phyloP scores from a whole-genome alignment of 2,113 vertebrate species.

The Oophaga pumilio region DNA sequence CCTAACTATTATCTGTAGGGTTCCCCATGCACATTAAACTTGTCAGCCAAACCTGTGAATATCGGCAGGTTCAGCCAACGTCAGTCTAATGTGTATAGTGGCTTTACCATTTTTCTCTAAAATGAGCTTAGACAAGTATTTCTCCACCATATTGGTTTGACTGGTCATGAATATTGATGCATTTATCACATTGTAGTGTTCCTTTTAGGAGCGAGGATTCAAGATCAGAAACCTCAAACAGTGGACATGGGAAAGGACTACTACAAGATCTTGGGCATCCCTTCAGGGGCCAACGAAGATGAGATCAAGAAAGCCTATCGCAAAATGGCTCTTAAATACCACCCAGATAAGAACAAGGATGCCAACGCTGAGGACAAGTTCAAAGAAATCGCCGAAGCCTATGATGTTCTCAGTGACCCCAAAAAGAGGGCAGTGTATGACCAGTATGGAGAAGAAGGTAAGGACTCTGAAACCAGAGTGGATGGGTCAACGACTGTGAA shows the following conservation, averaged over 20 bases:
- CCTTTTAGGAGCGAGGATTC: constrained; percentile 71
- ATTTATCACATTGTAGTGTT: not conserved
- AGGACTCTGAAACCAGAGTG: constrained; percentile 53
- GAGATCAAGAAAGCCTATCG: constrained; percentile 98
- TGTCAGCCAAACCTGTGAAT: too few species aligned
- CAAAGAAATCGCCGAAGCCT: constrained; percentile 97
- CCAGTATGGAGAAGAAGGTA: constrained; percentile 98
- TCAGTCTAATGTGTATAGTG: too few species aligned
- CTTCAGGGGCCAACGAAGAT: constrained; percentile 89
- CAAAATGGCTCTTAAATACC: constrained; percentile 96
- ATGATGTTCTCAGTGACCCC: constrained; percentile 96
- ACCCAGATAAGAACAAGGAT: constrained; percentile 97
- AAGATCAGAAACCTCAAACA: constrained; percentile 70
- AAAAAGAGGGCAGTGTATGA: constrained; percentile 94
- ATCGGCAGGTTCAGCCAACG: too few species aligned
- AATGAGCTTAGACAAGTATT: not conserved
- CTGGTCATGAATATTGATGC: too few species aligned
- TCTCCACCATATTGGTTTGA: not conserved
- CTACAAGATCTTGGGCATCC: constrained; percentile 94
- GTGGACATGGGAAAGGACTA: constrained; percentile 96
- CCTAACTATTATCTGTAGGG: too few species aligned
- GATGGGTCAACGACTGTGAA: not conserved
- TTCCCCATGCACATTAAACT: too few species aligned
- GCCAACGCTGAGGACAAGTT: constrained; percentile 93
- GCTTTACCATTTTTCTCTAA: not conserved